Conservation (phyloP, 2,113 vertebrate species). For the Thoracochromis brauschi region DNA sequence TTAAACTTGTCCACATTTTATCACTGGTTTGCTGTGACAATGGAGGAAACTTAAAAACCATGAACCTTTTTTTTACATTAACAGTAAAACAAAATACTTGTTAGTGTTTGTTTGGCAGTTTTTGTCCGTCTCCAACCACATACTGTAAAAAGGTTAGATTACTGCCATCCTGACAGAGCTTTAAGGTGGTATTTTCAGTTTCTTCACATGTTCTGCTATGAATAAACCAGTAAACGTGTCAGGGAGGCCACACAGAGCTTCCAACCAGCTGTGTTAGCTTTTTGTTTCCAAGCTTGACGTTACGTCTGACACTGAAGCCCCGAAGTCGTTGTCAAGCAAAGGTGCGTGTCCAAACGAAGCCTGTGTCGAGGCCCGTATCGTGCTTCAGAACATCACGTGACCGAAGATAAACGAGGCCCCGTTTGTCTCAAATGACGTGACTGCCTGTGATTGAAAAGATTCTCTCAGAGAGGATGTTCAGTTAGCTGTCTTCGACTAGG, state of each 20-base stretch:
- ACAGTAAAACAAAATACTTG: not conserved
- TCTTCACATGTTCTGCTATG: not conserved
- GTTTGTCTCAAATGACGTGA: accelerated
- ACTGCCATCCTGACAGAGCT: accelerated
- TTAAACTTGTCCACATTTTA: not conserved
- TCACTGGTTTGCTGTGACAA: not conserved
- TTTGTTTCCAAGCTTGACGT: accelerated
- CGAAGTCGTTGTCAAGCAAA: too few species aligned
- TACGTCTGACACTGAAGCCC: not conserved
- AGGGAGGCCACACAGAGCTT: not conserved
- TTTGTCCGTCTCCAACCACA: accelerated
- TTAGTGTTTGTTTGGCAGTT: accelerated
- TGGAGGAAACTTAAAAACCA: not conserved
- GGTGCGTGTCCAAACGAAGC: accelerated
- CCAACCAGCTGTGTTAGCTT: not conserved
- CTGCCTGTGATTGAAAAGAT: not conserved
- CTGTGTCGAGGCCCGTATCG: accelerated
- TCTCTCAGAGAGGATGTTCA: not conserved
- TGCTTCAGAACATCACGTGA: not conserved
- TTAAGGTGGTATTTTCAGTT: not conserved
- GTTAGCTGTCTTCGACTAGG: accelerated
- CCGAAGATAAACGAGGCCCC: not conserved
- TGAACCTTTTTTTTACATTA: not conserved
- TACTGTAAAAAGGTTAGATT: not conserved
- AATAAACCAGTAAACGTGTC: not conserved